These are phyloP conservation scores for Dorcus hopei DNA, from an alignment of 2,888 invertebrate genomes.

Conservation along the genomic window DNA sequence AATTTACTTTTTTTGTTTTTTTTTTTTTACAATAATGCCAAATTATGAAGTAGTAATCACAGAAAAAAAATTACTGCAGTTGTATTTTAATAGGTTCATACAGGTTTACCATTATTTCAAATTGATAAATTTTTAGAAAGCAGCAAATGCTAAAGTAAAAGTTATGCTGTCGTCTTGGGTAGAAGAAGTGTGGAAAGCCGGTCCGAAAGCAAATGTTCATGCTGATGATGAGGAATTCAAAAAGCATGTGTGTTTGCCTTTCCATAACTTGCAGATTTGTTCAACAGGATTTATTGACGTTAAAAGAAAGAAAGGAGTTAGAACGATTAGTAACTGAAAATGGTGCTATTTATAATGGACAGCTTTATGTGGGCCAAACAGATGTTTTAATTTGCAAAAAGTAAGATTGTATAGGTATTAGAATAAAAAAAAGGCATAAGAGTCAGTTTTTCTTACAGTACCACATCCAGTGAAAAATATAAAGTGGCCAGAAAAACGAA, in stretches of 20 bases:
- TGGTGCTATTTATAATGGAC: conserved; percentile 59
- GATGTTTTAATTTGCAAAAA: conserved; percentile 57
- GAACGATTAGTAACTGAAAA: conserved; percentile 67
- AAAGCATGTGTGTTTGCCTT: conserved; percentile 63
- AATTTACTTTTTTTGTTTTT: neutral
- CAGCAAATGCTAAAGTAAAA: conserved; percentile 63
- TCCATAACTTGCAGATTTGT: conserved; percentile 74
- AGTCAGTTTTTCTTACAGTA: conserved; percentile 51
- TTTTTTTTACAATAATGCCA: neutral
- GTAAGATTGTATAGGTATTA: conserved; percentile 44
- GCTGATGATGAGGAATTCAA: conserved; percentile 65
- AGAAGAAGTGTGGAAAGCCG: conserved; percentile 73
- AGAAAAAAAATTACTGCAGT: too few species aligned
- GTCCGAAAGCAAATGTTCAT: conserved; percentile 58
- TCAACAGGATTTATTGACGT: conserved; percentile 67
- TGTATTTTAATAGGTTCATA: neutral
- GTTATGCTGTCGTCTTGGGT: conserved; percentile 81
- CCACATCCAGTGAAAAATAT: conserved; percentile 70
- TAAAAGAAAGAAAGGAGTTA: conserved; percentile 62
- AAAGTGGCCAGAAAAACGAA: conserved; percentile 55
- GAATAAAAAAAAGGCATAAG: neutral
- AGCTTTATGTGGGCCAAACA: conserved; percentile 53
- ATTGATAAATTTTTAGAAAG: conserved; percentile 55
- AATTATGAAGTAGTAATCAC: neutral
- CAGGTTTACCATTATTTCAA: neutral